Evolutionary conservation across 2,888 invertebrate genomes (phyloP).

Genomic region (Gymnosoma rotundatum): DNA sequence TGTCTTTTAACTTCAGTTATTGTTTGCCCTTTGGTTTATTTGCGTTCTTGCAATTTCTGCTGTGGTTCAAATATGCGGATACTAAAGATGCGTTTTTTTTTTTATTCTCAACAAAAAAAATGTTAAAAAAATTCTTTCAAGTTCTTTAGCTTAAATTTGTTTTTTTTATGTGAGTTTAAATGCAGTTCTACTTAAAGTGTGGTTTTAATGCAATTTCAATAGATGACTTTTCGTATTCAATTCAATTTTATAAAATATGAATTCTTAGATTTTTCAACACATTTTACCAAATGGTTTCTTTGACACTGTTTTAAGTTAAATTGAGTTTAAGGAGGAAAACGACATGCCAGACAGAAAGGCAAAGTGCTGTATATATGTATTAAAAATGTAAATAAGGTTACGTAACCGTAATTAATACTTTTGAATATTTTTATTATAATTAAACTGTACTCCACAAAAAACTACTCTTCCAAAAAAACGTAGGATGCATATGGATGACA

Average conservation of each 20-base stretch:
- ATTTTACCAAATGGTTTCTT: constrained; percentile 11
- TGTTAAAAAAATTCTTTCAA: constrained; percentile 21
- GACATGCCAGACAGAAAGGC: no score
- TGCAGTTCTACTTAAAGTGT: constrained; percentile 66
- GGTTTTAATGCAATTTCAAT: constrained; percentile 43
- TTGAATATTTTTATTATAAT: no score
- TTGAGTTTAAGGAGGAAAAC: neutral
- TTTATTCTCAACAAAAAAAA: neutral
- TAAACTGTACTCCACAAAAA: no score
- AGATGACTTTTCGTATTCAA: constrained; percentile 9
- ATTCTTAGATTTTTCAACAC: constrained; percentile 2
- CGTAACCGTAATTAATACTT: no score
- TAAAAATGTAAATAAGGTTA: no score
- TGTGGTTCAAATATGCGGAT: constrained; percentile 30
- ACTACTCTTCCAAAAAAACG: no score
- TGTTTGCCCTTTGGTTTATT: constrained; percentile 60
- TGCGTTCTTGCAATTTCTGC: constrained; percentile 21
- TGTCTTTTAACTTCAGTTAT: constrained; percentile 32
- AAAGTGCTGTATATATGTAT: no score
- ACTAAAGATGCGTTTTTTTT: constrained; percentile 7
- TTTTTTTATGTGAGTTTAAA: constrained; percentile 47
- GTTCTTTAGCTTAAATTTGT: constrained; percentile 35
- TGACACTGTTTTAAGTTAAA: constrained; percentile 12
- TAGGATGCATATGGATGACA: no score
- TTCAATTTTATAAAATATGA: constrained; percentile 25